These are phyloP conservation scores for Patiria miniata DNA, from an alignment of 35 echinoderm and acorn worm species.

Conservation along the genomic window DNA sequence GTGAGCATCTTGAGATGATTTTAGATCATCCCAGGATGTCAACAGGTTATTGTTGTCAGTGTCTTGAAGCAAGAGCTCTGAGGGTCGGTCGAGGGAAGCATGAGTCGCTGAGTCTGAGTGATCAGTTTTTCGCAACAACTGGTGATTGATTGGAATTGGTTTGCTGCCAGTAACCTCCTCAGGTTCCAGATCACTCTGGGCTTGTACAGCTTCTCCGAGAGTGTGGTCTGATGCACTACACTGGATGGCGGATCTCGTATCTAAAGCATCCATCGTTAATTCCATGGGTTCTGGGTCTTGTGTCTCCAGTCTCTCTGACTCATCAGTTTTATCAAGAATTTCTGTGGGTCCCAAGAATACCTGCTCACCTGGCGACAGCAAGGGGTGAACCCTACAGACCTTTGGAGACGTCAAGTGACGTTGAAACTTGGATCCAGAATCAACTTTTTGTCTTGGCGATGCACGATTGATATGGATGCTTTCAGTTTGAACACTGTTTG, in stretches of 20 bases:
- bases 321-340: no score
- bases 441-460: background rate
- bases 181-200: no score
- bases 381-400: background rate
- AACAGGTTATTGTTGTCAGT: constrained; percentile 11
- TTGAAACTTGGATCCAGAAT: background rate
- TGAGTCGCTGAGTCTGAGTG: background rate
- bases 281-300: no score
- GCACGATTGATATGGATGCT: background rate
- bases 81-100: background rate
- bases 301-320: no score
- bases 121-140: background rate
- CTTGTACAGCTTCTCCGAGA: no score
- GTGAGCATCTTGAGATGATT: background rate
- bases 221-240: no score
- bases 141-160: background rate
- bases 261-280: no score
- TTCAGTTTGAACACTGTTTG: background rate
- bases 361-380: background rate
- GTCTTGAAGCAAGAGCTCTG: background rate
- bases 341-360: no score
- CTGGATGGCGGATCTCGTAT: no score
- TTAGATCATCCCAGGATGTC: background rate
- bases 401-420: constrained; percentile 7
- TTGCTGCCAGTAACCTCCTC: background rate